Percentiles rank a stretch among this genome's conserved stretches.
Evolutionary conservation across 2,797 vertebrate species (phyloP).

Genomic region (Cryptoprocta ferox): DNA sequence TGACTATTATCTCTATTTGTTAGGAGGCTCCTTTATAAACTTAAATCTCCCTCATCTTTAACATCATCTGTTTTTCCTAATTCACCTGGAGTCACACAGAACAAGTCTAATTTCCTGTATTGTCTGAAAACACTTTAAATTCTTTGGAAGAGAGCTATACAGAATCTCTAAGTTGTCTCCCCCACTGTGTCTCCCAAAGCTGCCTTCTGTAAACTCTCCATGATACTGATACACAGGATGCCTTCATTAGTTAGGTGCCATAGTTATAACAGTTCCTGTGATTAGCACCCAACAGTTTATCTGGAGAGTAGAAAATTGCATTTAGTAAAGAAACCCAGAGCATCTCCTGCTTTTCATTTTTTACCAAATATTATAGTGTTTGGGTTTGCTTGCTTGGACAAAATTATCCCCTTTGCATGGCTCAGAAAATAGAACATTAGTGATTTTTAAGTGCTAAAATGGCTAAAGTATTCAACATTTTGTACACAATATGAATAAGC

Average conservation of each 20-base stretch:
- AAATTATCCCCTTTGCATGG: slow-evolving; percentile 22
- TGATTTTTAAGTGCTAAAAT: slow-evolving; percentile 21
- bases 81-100: background rate
- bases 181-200: background rate
- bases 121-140: background rate
- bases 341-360: background rate
- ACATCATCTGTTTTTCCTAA: background rate
- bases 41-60: background rate
- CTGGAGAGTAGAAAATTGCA: background rate
- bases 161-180: background rate
- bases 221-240: background rate
- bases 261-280: background rate
- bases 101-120: background rate
- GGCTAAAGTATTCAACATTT: background rate
- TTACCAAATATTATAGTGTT: slow-evolving; percentile 15
- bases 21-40: background rate
- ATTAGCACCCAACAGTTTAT: background rate
- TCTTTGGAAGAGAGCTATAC: background rate
- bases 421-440: slow-evolving; percentile 35
- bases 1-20: background rate
- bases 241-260: background rate
- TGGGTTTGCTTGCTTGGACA: slow-evolving; percentile 9
- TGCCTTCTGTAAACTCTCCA: background rate
- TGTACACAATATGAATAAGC: slow-evolving; percentile 55
- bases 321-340: slow-evolving; percentile 35